Evolutionary conservation across 2,113 vertebrate species (phyloP).

Genomic region (Progne subis): DNA sequence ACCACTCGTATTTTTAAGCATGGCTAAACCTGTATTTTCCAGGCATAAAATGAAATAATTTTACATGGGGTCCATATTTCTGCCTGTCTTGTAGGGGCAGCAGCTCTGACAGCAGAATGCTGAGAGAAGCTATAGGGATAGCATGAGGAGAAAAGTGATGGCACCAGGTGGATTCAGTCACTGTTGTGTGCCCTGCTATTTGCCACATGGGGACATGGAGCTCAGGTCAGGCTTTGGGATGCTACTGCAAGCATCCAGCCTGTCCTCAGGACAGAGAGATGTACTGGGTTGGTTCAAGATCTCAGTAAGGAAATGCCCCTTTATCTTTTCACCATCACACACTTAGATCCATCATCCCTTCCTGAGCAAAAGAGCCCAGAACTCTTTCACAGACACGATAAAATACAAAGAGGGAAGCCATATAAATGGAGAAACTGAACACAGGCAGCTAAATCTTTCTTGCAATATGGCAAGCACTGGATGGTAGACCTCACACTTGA

Average conservation of each 20-base stretch:
- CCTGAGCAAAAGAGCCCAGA: background rate
- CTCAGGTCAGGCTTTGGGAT: background rate
- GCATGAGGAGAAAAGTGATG: background rate
- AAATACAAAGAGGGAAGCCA: background rate
- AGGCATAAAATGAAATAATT: background rate
- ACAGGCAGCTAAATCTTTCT: background rate
- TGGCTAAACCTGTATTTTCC: background rate
- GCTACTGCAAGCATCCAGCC: background rate
- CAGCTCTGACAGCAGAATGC: background rate
- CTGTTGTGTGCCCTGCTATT: background rate
- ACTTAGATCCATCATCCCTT: background rate
- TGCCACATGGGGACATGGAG: background rate
- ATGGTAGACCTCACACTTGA: background rate
- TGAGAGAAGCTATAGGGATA: background rate
- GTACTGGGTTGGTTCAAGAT: background rate
- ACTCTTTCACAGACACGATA: fast-evolving
- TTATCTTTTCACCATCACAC: background rate
- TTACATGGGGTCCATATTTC: background rate
- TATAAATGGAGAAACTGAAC: background rate
- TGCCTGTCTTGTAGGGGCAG: background rate
- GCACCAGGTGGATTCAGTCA: background rate
- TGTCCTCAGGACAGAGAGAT: background rate
- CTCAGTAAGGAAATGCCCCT: background rate
- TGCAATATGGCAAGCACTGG: fast-evolving
- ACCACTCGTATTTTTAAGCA: background rate